Percentiles rank a stretch among this genome's conserved stretches.
These are phyloP conservation scores for Pseudochaenichthys georgianus DNA, from an alignment of 2,797 vertebrate species.

Conservation along the genomic window DNA sequence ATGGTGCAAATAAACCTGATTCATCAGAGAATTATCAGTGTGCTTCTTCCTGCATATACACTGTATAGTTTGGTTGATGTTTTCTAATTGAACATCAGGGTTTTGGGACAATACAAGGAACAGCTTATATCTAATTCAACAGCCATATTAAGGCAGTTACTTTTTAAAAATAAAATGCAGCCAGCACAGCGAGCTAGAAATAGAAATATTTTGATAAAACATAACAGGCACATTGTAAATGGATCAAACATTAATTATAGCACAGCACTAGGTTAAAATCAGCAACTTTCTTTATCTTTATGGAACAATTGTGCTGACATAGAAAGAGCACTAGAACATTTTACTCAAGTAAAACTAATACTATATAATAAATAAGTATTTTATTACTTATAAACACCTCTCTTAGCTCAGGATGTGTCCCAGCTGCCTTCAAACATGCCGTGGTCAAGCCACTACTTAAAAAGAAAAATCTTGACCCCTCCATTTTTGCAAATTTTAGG, in stretches of 20 bases:
- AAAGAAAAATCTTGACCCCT: no score
- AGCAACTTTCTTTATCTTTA: not conserved
- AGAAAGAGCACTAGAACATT: not conserved
- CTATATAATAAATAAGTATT: not conserved
- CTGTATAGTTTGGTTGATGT: not conserved
- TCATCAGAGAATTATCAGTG: not conserved
- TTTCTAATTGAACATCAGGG: not conserved
- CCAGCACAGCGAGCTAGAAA: no score
- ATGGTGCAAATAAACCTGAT: slow-evolving; percentile 24
- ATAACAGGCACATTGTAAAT: not conserved
- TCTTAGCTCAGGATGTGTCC: no score
- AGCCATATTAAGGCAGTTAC: no score
- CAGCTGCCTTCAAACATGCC: no score
- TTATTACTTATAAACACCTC: no score
- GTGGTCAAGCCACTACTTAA: no score
- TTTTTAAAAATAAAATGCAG: no score
- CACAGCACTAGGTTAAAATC: not conserved
- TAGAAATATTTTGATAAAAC: not conserved
- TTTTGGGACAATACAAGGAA: not conserved
- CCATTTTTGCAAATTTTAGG: no score
- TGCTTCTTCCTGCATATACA: slow-evolving; percentile 14
- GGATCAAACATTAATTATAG: not conserved
- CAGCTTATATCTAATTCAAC: not conserved
- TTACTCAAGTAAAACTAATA: not conserved
- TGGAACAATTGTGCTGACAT: not conserved